A percentile compares a stretch with the other conserved stretches of the same genome.
Evolutionary conservation across 2,888 invertebrate genomes (phyloP).

Genomic region (Xylota segnis): DNA sequence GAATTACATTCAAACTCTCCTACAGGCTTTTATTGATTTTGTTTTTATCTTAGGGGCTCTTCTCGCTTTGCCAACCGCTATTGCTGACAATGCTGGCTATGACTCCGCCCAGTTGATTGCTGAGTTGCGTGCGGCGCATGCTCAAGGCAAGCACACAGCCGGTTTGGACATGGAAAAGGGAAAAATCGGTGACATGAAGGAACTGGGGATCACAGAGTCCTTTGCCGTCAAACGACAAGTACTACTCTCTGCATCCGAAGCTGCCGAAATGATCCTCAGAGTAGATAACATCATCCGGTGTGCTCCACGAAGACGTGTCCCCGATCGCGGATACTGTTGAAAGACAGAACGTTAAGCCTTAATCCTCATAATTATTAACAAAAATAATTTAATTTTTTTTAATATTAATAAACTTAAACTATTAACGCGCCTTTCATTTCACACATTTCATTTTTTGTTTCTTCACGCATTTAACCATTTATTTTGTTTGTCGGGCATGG

Average conservation of each 20-base stretch:
- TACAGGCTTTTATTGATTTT: neutral
- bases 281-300: constrained; percentile 98
- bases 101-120: constrained; percentile 98
- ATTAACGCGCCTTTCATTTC: constrained; percentile 68
- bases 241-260: constrained; percentile 96
- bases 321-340: constrained; percentile 89
- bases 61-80: constrained; percentile 95
- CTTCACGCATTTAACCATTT: constrained; percentile 46
- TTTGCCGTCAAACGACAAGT: constrained; percentile 99
- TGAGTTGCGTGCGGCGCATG: constrained; percentile 96
- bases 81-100: constrained; percentile 99
- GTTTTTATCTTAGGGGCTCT: constrained; percentile 87
- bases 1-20: neutral
- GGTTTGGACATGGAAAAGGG: constrained; percentile 95
- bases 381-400: constrained; percentile 62
- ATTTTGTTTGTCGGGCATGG: neutral
- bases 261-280: constrained; percentile 99
- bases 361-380: constrained; percentile 41
- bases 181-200: constrained; percentile 94
- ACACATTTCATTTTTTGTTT: constrained; percentile 41
- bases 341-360: constrained; percentile 39
- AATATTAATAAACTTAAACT: constrained; percentile 58
- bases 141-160: constrained; percentile 89
- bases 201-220: constrained; percentile 97
- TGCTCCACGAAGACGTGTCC: constrained; percentile 94